Evolutionary conservation across 2,797 vertebrate genomes (phyloP), one percentile per base, ranked within the genome.

Genomic region (Sebastes oblongus): DNA sequence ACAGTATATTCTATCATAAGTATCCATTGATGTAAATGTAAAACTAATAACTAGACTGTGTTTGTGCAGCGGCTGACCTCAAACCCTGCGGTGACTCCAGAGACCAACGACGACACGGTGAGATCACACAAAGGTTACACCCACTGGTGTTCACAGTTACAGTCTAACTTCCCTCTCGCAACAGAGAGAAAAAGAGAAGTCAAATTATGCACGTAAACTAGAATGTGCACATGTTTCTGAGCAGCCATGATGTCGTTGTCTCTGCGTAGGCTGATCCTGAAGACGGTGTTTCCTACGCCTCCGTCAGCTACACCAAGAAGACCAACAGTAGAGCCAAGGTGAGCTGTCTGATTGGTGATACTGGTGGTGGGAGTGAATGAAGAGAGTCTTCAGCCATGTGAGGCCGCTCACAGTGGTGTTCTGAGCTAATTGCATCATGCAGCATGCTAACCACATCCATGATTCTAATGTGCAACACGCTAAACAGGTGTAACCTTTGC

Each of bases 211-310:
- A 4, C 0, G 1, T n/a, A 5, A 8, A 20, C 32, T 4, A 16
- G 2, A 24, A 16, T 1, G 20, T 20, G 4, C 1, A 64, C 4
- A 20, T 50, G 46, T 52, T 25, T 12, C 36, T 34, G 7, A 55
- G 16, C 42, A n/a, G 18, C 42, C 18, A 42, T 34, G 3, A n/a
- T 32, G 34, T 18, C 20, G 39, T 73, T 9, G 10, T 27, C 52
- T 13, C 30, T 54, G 3, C 52, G 16, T 3, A 80, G 73, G 34
- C 12, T 2, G 64, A 73, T 18, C 69, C 72, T 50, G 73, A 65
- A n/a, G 72, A 66, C 2, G 76, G 12, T 1, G 67, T 77, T n/a
- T 73, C 16, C 58, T 80, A 84, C 25, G 39, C 64, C 64, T 42
- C 69, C 20, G 2, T 80, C 58, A 80, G 24, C 77, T 69, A 34